Base-by-base conservation (phyloP, 2,113 vertebrate genomes). In the Apeltes quadracus region DNA sequence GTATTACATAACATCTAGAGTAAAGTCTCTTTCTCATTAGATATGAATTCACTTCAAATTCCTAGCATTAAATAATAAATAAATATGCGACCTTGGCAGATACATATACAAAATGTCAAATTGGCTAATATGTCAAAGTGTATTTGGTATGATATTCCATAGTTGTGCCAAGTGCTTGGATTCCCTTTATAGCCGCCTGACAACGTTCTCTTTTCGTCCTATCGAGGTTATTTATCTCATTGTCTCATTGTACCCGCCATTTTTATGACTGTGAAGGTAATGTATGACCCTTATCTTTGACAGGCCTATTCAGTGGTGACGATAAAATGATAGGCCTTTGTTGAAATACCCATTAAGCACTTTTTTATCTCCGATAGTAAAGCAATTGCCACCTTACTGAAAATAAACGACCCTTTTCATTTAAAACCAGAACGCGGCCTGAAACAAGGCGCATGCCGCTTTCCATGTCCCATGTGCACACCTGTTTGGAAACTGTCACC, bases 321-420 rank as follows among this genome's bases (percentile, higher is more conserved):
- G 74, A 79, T 81, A 70, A 82, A 84, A 59, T 55, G 44, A 86
- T 73, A 57, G 39, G 32, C 39, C 18, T 56, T 25, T 75, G n/a
- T 77, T 62, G 57, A 12, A 66, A 20, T 27, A 63, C 58, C 76
- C 71, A 83, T 87, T 86, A 84, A 68, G 64, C 74, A n/a, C 41
- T 58, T 41, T 41, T 41, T 41, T 43, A 78, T 87, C 55, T 82
- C 22, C 56, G 73, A 84, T 72, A 71, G 13, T 34, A 46, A 62
- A 48, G 73, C 72, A 73, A 78, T 90, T 81, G 75, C 54, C 12
- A 58, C 75, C 51, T 58, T 29, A 54, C 41, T 81, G 43, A 79
- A 69, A 75, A 79, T 79, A 83, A 78, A 87, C 79, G 10, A 74
- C 63, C 83, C 81, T 74, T 23, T 82, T 34, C 32, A 34, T 34